These are phyloP conservation scores for Daptonema setosum DNA, from an alignment of 2,888 invertebrate species.

Conservation along the genomic window DNA sequence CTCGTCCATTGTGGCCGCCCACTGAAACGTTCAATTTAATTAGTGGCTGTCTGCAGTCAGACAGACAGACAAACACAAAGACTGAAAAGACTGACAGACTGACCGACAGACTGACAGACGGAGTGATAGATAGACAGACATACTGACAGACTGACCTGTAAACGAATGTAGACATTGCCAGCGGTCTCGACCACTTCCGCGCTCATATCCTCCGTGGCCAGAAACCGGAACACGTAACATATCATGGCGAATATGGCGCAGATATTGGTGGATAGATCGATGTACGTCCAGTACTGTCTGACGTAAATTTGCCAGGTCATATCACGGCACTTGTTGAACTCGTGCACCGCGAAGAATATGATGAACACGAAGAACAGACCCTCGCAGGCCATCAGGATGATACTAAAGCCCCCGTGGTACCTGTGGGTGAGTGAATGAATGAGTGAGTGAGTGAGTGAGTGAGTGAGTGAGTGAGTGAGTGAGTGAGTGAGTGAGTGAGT, in stretches of 20 bases:
- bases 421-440: no score
- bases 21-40: no score
- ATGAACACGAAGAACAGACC: conserved; percentile 29
- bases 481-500: no score
- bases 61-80: no score
- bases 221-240: conserved; percentile 29
- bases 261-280: conserved; percentile 29
- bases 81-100: no score
- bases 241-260: conserved; percentile 28
- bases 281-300: conserved; percentile 31
- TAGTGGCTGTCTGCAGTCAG: no score
- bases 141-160: no score
- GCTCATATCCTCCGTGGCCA: conserved; percentile 27
- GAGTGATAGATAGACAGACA: no score
- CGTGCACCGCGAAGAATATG: conserved; percentile 23
- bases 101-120: no score
- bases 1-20: not conserved
- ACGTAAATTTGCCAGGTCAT: conserved; percentile 21
- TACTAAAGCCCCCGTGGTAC: not conserved
- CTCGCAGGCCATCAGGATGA: conserved; percentile 29
- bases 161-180: conserved; percentile 24
- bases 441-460: no score
- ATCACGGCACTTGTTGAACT: not conserved
- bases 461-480: no score
- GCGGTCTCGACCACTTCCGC: conserved; percentile 27